These are phyloP conservation scores for Herpailurus yagouaroundi DNA, from an alignment of 2,113 vertebrate species.

Conservation along the genomic window DNA sequence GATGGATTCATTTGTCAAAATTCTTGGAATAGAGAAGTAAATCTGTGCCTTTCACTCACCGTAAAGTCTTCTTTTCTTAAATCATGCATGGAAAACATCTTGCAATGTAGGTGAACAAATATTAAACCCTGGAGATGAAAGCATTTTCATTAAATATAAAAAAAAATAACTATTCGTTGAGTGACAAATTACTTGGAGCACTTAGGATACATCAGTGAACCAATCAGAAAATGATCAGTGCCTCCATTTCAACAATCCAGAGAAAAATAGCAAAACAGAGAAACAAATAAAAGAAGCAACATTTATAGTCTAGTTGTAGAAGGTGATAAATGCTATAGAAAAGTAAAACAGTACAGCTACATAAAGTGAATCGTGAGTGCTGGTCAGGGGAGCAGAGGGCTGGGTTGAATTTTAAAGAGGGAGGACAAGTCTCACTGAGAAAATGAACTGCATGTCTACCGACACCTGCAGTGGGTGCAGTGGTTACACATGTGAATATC, in stretches of 20 bases:
- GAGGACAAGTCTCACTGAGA: background rate
- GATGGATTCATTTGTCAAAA: background rate
- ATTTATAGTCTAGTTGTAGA: background rate
- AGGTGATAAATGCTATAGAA: background rate
- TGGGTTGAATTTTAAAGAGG: background rate
- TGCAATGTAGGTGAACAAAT: background rate
- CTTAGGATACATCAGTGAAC: background rate
- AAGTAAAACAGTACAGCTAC: background rate
- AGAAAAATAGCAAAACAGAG: background rate
- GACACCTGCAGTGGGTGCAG: accelerated
- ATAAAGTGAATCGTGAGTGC: background rate
- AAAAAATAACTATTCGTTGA: background rate
- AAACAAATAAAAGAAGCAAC: background rate
- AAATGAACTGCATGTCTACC: background rate
- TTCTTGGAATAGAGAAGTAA: background rate
- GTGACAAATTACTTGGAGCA: background rate
- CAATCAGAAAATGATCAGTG: background rate
- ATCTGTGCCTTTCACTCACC: background rate
- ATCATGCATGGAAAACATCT: background rate
- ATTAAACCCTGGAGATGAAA: background rate
- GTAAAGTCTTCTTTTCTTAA: background rate
- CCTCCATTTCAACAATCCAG: background rate
- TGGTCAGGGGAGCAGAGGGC: accelerated
- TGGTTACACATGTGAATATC: too few relatives aligned
- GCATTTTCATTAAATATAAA: background rate